Evolutionary conservation across 2,888 invertebrate species (phyloP).

Genomic region (Cerastis rubricosa): DNA sequence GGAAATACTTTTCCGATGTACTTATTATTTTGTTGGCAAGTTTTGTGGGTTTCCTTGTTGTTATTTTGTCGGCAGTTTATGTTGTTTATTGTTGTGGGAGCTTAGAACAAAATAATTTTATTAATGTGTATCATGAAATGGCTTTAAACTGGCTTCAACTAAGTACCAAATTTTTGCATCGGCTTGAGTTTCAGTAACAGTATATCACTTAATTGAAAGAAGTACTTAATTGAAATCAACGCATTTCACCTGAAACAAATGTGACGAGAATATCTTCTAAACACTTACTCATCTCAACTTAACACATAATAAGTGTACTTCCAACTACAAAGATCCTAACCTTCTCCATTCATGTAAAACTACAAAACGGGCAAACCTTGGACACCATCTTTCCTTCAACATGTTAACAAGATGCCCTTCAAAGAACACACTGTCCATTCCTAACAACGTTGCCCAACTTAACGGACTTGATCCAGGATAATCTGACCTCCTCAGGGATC

Average conservation of each 20-base stretch:
- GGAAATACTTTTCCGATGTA: background rate
- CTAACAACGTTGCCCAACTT: constrained; percentile 58
- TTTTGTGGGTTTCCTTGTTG: background rate
- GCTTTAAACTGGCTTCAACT: no score
- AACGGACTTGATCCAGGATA: constrained; percentile 63
- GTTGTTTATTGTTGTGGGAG: no score
- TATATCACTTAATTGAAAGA: no score
- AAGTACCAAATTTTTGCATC: no score
- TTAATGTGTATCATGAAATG: background rate
- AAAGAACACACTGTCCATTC: constrained; percentile 43
- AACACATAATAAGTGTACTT: background rate
- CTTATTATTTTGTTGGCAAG: constrained; percentile 35
- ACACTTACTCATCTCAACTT: no score
- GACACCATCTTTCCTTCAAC: constrained; percentile 10
- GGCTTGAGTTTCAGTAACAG: no score
- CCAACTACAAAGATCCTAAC: background rate
- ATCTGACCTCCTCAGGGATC: constrained; percentile 63
- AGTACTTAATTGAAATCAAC: no score
- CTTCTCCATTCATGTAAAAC: background rate
- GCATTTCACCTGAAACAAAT: no score
- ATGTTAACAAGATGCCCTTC: constrained; percentile 45
- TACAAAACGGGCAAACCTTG: constrained; percentile 5
- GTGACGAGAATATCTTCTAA: no score
- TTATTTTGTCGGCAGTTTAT: background rate
- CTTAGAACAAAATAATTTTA: background rate